phyloP scores from a whole-genome alignment of 2,113 vertebrate genomes.

The Antigone vipio region DNA sequence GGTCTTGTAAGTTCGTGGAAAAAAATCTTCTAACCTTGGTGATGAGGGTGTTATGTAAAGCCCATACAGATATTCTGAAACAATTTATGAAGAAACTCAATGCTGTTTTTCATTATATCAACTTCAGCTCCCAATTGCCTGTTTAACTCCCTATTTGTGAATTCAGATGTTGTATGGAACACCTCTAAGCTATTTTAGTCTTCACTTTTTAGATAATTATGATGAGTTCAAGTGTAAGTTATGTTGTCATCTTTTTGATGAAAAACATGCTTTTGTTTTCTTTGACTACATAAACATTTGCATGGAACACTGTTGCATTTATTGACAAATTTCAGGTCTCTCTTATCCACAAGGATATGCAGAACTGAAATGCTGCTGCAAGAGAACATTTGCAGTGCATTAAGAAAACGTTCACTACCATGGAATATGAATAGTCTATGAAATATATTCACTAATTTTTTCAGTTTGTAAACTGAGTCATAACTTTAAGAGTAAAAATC shows the following conservation, averaged over 20 bases:
- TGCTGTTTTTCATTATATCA: background rate
- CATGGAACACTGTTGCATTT: background rate
- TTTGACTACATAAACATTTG: background rate
- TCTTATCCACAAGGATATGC: background rate
- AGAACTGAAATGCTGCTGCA: background rate
- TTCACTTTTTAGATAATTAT: background rate
- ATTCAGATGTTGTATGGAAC: background rate
- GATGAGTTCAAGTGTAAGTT: background rate
- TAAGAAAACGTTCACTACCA: background rate
- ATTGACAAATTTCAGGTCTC: background rate
- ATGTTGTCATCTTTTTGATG: background rate
- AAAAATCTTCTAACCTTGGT: background rate
- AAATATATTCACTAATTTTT: background rate
- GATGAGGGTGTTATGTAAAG: background rate
- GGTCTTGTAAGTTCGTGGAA: background rate
- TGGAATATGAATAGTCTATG: background rate
- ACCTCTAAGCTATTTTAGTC: background rate
- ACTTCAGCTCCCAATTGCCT: background rate
- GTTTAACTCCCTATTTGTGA: background rate
- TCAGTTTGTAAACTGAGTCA: background rate
- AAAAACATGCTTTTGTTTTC: fast-evolving
- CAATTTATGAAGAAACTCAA: background rate
- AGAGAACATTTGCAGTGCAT: background rate
- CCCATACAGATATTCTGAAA: background rate
- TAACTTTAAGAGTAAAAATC: background rate